A percentile compares a stretch with the other conserved stretches of the same genome.
Conservation (phyloP, 2,888 invertebrate genomes). For the Thera obeliscata region DNA sequence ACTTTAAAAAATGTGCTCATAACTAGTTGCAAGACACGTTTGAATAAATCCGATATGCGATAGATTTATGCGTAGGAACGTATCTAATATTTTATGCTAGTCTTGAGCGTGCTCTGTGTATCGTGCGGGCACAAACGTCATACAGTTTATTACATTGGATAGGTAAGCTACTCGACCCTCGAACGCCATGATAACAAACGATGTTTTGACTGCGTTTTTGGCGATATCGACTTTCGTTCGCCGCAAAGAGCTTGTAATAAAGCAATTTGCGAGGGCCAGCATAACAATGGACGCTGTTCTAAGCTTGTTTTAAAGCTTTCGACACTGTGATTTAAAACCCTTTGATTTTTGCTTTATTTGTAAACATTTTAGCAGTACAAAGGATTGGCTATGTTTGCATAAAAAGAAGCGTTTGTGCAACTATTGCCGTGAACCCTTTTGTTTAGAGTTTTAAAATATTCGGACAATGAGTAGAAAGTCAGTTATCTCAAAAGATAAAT, state of each 20-base stretch:
- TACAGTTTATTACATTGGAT: constrained; percentile 44
- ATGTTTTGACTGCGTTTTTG: constrained; percentile 80
- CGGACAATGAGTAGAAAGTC: constrained; percentile 65
- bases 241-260: constrained; percentile 75
- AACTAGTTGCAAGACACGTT: constrained; percentile 15
- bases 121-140: constrained; percentile 34
- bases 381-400: constrained; percentile 69
- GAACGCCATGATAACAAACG: constrained; percentile 66
- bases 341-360: constrained; percentile 81
- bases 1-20: constrained; percentile 17
- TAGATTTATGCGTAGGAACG: constrained; percentile 50
- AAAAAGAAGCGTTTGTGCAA: constrained; percentile 77
- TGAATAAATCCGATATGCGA: constrained; percentile 45
- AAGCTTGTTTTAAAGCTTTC: constrained; percentile 83
- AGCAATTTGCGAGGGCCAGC: constrained; percentile 81
- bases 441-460: constrained; percentile 58
- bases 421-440: constrained; percentile 74
- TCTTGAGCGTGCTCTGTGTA: constrained; percentile 41
- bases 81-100: constrained; percentile 41
- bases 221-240: constrained; percentile 76
- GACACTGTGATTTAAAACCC: constrained; percentile 83
- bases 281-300: constrained; percentile 80
- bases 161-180: constrained; percentile 31
- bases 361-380: constrained; percentile 78
- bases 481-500: constrained; percentile 45